These are phyloP conservation scores for Neodon shergylaensis DNA, from an alignment of 2,113 vertebrate species.

Conservation along the genomic window DNA sequence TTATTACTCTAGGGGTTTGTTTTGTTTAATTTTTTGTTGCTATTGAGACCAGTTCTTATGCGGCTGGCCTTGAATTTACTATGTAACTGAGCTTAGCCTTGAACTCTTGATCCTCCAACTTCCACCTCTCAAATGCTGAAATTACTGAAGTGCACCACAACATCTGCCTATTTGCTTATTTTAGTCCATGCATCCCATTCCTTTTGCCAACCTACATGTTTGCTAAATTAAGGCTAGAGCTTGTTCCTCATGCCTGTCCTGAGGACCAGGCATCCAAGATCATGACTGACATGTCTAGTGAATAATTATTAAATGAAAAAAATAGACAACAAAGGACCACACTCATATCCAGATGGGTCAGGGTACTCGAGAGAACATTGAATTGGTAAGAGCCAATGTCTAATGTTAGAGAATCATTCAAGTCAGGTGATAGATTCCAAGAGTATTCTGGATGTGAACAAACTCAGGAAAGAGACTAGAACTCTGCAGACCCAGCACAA, in stretches of 20 bases:
- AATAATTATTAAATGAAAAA: not conserved
- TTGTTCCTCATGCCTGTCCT: not conserved
- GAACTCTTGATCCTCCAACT: not conserved
- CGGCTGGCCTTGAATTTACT: not conserved
- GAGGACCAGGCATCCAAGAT: not conserved
- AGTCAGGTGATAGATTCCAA: not conserved
- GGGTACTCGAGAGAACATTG: not conserved
- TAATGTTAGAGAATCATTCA: not conserved
- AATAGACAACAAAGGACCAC: not conserved
- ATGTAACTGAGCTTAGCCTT: not conserved
- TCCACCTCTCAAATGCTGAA: not conserved
- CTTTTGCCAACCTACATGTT: not conserved
- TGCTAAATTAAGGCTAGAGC: not conserved
- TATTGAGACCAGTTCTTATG: not conserved
- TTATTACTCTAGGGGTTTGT: not conserved
- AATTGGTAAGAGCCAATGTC: not conserved
- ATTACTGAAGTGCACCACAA: not conserved
- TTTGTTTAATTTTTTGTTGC: not conserved
- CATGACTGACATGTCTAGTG: not conserved
- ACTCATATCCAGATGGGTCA: not conserved
- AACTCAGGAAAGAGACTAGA: not conserved
- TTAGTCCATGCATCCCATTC: not conserved
- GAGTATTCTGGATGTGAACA: not conserved
- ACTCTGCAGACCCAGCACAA: conserved; percentile 20
- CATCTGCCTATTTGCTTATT: not conserved